A percentile compares a stretch with the other conserved stretches of the same genome.
Conservation (phyloP, 2,797 vertebrate genomes). For the Loris lydekkerianus region DNA sequence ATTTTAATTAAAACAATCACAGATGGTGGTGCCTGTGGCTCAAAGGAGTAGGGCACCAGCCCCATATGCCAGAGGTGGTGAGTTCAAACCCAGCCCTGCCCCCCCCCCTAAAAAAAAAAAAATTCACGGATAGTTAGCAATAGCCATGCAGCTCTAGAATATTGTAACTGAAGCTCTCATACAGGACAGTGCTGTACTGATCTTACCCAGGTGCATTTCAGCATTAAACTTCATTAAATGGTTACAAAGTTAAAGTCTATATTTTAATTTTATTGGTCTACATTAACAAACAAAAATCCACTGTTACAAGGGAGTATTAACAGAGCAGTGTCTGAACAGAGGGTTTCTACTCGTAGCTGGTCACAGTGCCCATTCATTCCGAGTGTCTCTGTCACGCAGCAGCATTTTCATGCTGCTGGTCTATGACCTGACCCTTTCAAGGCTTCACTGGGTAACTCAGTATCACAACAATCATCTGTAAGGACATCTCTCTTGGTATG, state of each 20-base stretch:
- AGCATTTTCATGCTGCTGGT: neutral
- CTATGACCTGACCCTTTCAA: neutral
- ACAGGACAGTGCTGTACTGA: neutral
- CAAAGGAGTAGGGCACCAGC: too few species aligned
- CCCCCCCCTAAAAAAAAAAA: too few species aligned
- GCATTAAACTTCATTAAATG: neutral
- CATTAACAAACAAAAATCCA: neutral
- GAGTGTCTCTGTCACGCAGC: neutral
- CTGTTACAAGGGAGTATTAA: neutral
- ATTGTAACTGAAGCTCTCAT: neutral
- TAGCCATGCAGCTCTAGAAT: neutral
- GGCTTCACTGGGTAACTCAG: neutral
- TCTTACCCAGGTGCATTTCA: neutral
- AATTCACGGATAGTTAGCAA: too few species aligned
- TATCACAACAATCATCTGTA: neutral
- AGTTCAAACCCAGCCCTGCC: too few species aligned
- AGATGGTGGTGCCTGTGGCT: too few species aligned
- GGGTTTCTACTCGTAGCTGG: neutral
- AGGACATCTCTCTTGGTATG: neutral
- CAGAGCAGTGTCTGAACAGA: neutral
- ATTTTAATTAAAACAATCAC: too few species aligned
- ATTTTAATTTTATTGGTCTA: neutral
- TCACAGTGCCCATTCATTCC: neutral
- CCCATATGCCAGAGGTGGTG: too few species aligned
- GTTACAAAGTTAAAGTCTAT: neutral